These are phyloP conservation scores for Pangasius djambal DNA, from an alignment of 2,797 vertebrate species.

Conservation along the genomic window DNA sequence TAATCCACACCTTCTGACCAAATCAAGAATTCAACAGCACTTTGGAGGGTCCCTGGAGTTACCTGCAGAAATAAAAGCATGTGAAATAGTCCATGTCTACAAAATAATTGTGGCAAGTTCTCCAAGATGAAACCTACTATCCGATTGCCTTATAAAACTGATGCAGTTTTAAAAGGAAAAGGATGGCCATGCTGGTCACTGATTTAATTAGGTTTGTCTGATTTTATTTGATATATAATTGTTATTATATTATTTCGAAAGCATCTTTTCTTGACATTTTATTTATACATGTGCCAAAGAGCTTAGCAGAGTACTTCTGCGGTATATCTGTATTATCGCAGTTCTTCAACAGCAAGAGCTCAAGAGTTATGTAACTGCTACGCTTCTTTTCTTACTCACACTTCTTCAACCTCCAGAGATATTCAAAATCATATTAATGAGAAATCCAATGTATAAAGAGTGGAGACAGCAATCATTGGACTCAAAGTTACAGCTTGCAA, in stretches of 20 bases:
- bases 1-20: slow-evolving; percentile 13
- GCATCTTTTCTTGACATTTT: not conserved
- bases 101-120: not conserved
- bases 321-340: not conserved
- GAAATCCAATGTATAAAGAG: not conserved
- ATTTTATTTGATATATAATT: not conserved
- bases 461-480: not conserved
- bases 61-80: not conserved
- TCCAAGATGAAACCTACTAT: not conserved
- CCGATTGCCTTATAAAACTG: not conserved
- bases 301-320: not conserved
- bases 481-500: not conserved
- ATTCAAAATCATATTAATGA: not conserved
- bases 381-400: not conserved
- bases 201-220: not conserved
- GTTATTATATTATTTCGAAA: not conserved
- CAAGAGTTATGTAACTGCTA: not conserved
- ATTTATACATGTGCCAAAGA: not conserved
- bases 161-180: not conserved
- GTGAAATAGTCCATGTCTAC: not conserved
- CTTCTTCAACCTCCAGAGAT: not conserved
- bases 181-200: not conserved
- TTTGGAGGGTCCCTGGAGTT: not conserved
- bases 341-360: not conserved
- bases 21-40: slow-evolving; percentile 2